These are phyloP conservation scores for Scytalopus superciliaris DNA, from an alignment of 2,113 vertebrate species.

Conservation along the genomic window DNA sequence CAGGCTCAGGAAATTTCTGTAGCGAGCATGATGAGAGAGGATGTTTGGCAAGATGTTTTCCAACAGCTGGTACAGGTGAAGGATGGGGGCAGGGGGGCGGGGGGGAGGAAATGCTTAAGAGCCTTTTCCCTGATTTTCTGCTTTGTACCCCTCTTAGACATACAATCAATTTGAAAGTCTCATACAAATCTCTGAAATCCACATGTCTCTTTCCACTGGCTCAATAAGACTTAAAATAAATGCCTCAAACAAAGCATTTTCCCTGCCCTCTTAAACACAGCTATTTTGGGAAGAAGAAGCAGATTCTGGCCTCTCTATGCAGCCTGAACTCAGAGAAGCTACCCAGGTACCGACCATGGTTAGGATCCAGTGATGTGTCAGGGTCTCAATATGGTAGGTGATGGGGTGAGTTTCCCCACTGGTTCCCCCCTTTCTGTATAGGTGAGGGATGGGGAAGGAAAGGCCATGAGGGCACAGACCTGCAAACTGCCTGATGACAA, in stretches of 20 bases:
- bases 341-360: background rate
- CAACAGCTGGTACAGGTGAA: slow-evolving; percentile 52
- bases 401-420: background rate
- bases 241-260: background rate
- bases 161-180: background rate
- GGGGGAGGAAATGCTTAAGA: background rate
- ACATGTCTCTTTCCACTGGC: background rate
- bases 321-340: background rate
- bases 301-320: background rate
- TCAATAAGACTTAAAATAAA: background rate
- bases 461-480: background rate
- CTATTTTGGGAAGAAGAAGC: background rate
- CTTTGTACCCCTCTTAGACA: background rate
- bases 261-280: background rate
- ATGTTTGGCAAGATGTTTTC: slow-evolving; percentile 41
- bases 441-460: background rate
- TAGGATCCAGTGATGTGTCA: background rate
- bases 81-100: background rate
- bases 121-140: background rate
- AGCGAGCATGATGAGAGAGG: slow-evolving; percentile 52
- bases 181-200: background rate
- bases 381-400: background rate
- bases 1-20: slow-evolving; percentile 58
- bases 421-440: background rate
- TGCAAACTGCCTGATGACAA: background rate